These are phyloP conservation scores for Drosophila sordidula DNA, from an alignment of 2,888 invertebrate species.

Conservation along the genomic window DNA sequence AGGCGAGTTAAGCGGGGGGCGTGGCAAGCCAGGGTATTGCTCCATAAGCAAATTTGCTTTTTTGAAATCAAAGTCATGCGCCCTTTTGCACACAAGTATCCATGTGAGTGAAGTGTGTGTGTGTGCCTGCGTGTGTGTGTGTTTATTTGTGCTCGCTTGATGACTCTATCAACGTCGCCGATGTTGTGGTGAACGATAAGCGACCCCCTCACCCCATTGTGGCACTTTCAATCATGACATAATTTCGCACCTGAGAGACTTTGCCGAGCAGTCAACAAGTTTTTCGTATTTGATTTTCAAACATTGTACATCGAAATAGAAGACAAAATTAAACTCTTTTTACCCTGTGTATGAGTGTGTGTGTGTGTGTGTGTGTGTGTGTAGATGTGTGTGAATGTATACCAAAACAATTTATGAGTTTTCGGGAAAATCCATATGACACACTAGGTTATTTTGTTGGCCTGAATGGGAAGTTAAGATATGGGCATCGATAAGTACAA, in stretches of 20 bases:
- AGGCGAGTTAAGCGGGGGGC: slow-evolving; percentile 2
- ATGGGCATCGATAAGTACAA: too few relatives aligned
- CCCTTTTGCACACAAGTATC: slow-evolving; percentile 27
- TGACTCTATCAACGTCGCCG: slow-evolving; percentile 46
- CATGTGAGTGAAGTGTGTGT: not conserved
- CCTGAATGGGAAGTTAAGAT: too few relatives aligned
- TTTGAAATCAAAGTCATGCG: slow-evolving; percentile 70
- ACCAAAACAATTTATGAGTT: not conserved
- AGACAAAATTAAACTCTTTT: slow-evolving; percentile 13
- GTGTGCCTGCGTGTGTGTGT: not conserved
- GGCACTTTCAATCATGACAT: slow-evolving; percentile 45
- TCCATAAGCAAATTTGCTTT: slow-evolving; percentile 24
- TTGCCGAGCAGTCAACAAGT: slow-evolving; percentile 4
- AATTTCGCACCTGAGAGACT: slow-evolving; percentile 58
- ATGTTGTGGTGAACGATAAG: slow-evolving; percentile 50
- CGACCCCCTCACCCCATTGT: slow-evolving; percentile 3
- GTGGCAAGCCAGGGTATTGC: slow-evolving; percentile 16
- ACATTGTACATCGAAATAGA: not conserved
- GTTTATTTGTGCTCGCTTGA: slow-evolving; percentile 20
- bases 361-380: too few relatives aligned
- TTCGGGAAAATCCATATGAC: not conserved
- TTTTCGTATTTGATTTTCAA: slow-evolving; percentile 17
- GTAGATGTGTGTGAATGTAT: too few relatives aligned
- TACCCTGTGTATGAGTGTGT: not conserved
- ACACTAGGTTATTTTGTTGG: too few relatives aligned